A percentile compares a stretch with the other conserved stretches of the same genome.
Evolutionary conservation across 2,888 invertebrate genomes (phyloP).

Genomic region (Neria commutata): DNA sequence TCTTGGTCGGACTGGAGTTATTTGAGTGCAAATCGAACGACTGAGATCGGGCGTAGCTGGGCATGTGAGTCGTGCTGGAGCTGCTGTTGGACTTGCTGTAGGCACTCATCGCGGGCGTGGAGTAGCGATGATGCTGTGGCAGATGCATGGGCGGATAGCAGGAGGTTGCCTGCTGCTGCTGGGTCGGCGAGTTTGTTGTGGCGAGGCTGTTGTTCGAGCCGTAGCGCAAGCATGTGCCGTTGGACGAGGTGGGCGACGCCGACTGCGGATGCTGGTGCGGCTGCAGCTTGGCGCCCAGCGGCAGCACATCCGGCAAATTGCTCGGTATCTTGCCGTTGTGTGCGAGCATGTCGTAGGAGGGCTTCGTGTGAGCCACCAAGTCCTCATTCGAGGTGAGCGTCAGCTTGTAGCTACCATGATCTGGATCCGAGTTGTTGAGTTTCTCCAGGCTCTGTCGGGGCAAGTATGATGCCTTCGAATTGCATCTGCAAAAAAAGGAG

Average conservation of each 20-base stretch:
- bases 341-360: conserved; percentile 42
- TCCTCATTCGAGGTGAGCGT: conserved; percentile 73
- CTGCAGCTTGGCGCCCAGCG: conserved; percentile 65
- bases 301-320: conserved; percentile 66
- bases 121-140: conserved; percentile 45
- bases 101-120: conserved; percentile 50
- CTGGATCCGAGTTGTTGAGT: conserved; percentile 68
- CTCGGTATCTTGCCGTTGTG: conserved; percentile 53
- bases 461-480: conserved; percentile 78
- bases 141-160: conserved; percentile 41
- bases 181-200: conserved; percentile 24
- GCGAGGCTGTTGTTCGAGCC: conserved; percentile 56
- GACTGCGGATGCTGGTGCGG: conserved; percentile 45
- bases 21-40: conserved; percentile 53
- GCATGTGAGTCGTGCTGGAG: conserved; percentile 25
- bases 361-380: conserved; percentile 47
- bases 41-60: conserved; percentile 55
- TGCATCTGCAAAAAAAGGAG: conserved; percentile 67
- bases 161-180: conserved; percentile 30
- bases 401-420: conserved; percentile 76
- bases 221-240: conserved; percentile 51
- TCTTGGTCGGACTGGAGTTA: conserved; percentile 49
- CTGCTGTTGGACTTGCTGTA: conserved; percentile 33
- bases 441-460: conserved; percentile 73
- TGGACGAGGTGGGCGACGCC: conserved; percentile 44